Percentiles rank a stretch among this genome's conserved stretches.
Evolutionary conservation across 2,888 invertebrate genomes (phyloP).

Genomic region (Tachystola acroxantha): DNA sequence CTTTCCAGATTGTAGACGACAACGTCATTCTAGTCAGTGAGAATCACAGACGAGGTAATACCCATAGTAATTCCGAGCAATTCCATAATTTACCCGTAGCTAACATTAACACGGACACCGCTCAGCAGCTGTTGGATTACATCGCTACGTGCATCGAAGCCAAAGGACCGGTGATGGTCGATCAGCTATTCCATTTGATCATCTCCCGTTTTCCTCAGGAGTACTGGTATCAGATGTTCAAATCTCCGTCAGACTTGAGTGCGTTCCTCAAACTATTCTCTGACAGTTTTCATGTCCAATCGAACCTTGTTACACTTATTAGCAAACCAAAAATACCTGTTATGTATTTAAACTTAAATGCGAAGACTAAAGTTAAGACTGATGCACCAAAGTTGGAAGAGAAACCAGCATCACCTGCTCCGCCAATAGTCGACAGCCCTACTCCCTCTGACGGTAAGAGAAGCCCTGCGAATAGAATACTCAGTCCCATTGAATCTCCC

Average conservation of each 20-base stretch:
- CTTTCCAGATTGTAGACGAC: slow-evolving; percentile 91
- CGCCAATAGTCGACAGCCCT: slow-evolving; percentile 57
- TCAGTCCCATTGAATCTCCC: slow-evolving; percentile 73
- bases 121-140: slow-evolving; percentile 89
- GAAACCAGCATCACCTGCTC: slow-evolving; percentile 51
- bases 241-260: slow-evolving; percentile 92
- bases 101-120: slow-evolving; percentile 88
- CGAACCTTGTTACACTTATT: slow-evolving; percentile 92
- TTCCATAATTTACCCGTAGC: slow-evolving; percentile 85
- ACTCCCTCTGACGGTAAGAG: slow-evolving; percentile 66
- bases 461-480: slow-evolving; percentile 69
- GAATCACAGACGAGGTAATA: slow-evolving; percentile 82
- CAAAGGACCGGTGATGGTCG: slow-evolving; percentile 90
- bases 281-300: slow-evolving; percentile 95
- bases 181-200: slow-evolving; percentile 90
- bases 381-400: slow-evolving; percentile 72
- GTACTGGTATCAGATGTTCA: slow-evolving; percentile 91
- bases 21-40: slow-evolving; percentile 88
- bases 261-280: slow-evolving; percentile 95
- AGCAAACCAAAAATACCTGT: slow-evolving; percentile 85
- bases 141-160: slow-evolving; percentile 89
- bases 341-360: slow-evolving; percentile 64
- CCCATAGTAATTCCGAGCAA: slow-evolving; percentile 81
- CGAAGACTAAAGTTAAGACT: slow-evolving; percentile 71
- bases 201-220: slow-evolving; percentile 87